Evolutionary conservation across 2,797 vertebrate species (phyloP).

Genomic region (Poeciliopsis paucimaculata): DNA sequence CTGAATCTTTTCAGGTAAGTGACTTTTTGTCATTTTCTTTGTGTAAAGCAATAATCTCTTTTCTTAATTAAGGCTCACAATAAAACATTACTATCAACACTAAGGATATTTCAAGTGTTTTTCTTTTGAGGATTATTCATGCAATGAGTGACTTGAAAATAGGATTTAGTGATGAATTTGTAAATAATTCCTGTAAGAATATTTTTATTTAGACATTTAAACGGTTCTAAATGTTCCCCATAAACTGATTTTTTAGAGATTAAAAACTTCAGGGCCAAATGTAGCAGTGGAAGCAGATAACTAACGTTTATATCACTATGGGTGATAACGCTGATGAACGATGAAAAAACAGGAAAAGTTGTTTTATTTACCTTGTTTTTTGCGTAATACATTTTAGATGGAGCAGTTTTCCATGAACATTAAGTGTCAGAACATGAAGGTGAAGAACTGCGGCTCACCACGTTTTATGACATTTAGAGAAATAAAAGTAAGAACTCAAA

Average conservation of each 20-base stretch:
- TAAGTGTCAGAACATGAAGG: constrained; percentile 16
- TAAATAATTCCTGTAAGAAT: background rate
- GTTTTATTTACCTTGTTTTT: background rate
- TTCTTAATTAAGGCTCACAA: background rate
- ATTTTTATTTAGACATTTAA: background rate
- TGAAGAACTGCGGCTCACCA: constrained; percentile 28
- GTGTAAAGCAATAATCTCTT: background rate
- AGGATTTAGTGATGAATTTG: background rate
- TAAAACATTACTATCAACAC: background rate
- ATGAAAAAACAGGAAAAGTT: background rate
- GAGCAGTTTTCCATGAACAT: background rate
- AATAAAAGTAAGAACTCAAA: background rate
- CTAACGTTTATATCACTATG: background rate
- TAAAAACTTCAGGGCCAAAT: background rate
- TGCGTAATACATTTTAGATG: background rate
- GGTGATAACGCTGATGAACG: background rate
- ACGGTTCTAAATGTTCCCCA: background rate
- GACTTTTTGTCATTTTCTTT: background rate
- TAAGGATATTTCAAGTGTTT: background rate
- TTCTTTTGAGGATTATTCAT: background rate
- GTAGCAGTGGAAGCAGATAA: background rate
- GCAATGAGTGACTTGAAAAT: background rate
- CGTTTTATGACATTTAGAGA: background rate
- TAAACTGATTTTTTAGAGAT: background rate
- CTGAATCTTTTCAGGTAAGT: background rate